These are phyloP conservation scores for Telmatherina bonti DNA, from an alignment of 2,797 vertebrate genomes.

Conservation along the genomic window DNA sequence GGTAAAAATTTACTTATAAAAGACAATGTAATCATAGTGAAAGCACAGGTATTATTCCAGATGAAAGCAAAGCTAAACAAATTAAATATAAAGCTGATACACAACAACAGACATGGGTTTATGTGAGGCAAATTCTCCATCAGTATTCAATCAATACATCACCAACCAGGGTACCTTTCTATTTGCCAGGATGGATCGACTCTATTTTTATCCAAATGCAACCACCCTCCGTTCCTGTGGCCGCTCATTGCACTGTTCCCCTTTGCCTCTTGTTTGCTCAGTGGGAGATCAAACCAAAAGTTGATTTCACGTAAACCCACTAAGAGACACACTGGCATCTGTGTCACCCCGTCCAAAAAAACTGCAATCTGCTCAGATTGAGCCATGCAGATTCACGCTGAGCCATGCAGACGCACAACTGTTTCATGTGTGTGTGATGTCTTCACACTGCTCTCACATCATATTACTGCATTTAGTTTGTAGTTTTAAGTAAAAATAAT, in stretches of 20 bases:
- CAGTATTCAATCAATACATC: not conserved
- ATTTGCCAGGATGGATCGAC: slow-evolving; percentile 1
- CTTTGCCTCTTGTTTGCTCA: slow-evolving; percentile 3
- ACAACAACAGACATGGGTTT: slow-evolving; percentile 20
- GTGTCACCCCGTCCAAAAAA: slow-evolving; percentile 56
- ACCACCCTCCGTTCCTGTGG: slow-evolving; percentile 2
- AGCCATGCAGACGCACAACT: slow-evolving; percentile 13
- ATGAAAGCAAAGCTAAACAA: slow-evolving; percentile 34
- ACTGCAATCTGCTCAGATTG: slow-evolving; percentile 59
- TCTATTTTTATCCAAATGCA: slow-evolving; percentile 5
- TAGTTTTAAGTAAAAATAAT: slow-evolving; percentile 5
- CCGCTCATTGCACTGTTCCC: slow-evolving; percentile 33
- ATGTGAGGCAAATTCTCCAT: slow-evolving; percentile 7
- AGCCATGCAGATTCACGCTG: slow-evolving; percentile 23
- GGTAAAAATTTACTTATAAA: not conserved
- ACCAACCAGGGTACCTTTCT: not conserved
- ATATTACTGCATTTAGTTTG: slow-evolving; percentile 4
- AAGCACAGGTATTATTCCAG: slow-evolving; percentile 40
- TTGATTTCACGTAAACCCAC: slow-evolving; percentile 45
- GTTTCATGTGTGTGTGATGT: slow-evolving; percentile 11
- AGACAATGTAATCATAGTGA: slow-evolving; percentile 2
- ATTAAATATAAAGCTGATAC: slow-evolving; percentile 59
- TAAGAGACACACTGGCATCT: slow-evolving; percentile 46
- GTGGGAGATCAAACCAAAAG: slow-evolving; percentile 39
- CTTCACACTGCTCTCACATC: slow-evolving; percentile 1